Percentiles rank a stretch among this genome's conserved stretches.
These are phyloP conservation scores for Batillaria attramentaria DNA, from an alignment of 1,140 invertebrate species.

Conservation along the genomic window DNA sequence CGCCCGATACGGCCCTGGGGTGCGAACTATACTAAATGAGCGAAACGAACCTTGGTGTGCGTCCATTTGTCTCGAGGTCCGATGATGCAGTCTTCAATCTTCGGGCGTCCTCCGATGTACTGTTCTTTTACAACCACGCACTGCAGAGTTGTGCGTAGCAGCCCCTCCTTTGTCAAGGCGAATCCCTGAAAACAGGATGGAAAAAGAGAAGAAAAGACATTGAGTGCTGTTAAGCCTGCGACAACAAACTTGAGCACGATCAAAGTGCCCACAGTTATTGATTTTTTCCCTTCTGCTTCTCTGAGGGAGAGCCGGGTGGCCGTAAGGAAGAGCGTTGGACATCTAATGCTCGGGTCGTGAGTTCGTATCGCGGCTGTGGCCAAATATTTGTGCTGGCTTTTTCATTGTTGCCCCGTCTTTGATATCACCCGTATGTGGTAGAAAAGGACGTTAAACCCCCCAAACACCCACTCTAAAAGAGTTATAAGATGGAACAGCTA, in stretches of 20 bases:
- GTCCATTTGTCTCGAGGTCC: constrained; percentile 42
- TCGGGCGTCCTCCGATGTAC: constrained; percentile 7
- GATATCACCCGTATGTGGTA: too few species aligned
- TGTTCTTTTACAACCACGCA: constrained; percentile 44
- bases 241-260: background rate
- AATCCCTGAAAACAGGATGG: constrained; percentile 41
- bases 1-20: background rate
- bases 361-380: too few species aligned
- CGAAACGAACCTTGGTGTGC: constrained; percentile 39
- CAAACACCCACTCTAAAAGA: too few species aligned
- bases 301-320: too few species aligned
- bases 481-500: background rate
- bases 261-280: background rate
- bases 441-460: too few species aligned
- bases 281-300: too few species aligned
- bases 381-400: too few species aligned
- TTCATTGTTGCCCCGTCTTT: too few species aligned
- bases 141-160: constrained; percentile 43
- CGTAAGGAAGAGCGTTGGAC: too few species aligned
- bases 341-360: too few species aligned
- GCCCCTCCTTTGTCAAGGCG: constrained; percentile 32
- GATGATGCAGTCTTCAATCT: constrained; percentile 45
- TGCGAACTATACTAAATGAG: too few species aligned
- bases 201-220: background rate
- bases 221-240: background rate